Percentiles rank a stretch among this genome's conserved stretches.
phyloP scores from a whole-genome alignment of 2,888 invertebrate genomes.

The Liopterus haemorrhoidalis region DNA sequence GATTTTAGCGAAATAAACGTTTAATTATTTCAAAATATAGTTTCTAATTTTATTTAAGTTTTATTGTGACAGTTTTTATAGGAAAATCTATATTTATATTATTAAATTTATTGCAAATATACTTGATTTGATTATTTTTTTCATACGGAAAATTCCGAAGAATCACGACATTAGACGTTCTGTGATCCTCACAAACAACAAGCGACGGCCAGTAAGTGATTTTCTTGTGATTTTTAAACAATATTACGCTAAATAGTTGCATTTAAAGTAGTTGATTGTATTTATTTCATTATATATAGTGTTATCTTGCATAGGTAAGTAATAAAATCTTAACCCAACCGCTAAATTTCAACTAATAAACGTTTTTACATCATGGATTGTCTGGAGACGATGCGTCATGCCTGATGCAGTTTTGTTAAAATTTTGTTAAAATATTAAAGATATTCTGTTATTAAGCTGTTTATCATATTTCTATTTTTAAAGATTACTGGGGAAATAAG shows the following conservation, averaged over 20 bases:
- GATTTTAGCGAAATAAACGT: no score
- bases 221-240: conserved; percentile 34
- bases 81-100: neutral
- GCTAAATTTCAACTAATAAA: no score
- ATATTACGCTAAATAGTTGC: conserved; percentile 14
- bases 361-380: no score
- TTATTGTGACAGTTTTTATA: conserved; percentile 1
- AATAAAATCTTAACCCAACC: no score
- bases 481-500: no score
- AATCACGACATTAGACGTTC: conserved; percentile 21
- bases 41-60: conserved; percentile 14
- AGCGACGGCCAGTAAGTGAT: conserved; percentile 50
- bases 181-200: conserved; percentile 48
- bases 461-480: no score
- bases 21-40: conserved; percentile 12
- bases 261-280: conserved; percentile 13
- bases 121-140: conserved; percentile 14
- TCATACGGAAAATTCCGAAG: conserved; percentile 17
- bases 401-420: conserved; percentile 22
- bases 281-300: conserved; percentile 17
- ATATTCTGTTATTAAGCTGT: neutral
- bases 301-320: conserved; percentile 19
- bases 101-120: neutral
- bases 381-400: conserved; percentile 24
- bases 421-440: conserved; percentile 1